A percentile compares a stretch with the other conserved stretches of the same genome.
These are phyloP conservation scores for Indri indri DNA, from an alignment of 2,113 vertebrate species.

Conservation along the genomic window DNA sequence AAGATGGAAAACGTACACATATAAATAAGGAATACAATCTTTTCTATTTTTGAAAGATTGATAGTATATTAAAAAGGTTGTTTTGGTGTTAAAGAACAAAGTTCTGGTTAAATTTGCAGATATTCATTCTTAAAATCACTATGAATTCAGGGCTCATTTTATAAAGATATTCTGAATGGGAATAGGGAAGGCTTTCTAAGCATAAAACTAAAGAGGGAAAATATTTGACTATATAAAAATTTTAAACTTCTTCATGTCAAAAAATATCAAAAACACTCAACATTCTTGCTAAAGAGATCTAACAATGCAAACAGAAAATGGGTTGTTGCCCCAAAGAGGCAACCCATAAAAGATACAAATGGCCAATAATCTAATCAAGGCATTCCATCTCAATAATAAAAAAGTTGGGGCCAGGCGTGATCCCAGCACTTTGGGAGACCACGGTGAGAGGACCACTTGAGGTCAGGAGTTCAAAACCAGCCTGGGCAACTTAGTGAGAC, in stretches of 20 bases:
- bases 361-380: background rate
- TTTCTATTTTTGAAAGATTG: background rate
- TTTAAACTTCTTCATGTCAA: background rate
- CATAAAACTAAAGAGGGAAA: background rate
- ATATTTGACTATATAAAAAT: background rate
- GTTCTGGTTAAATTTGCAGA: background rate
- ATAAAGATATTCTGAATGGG: background rate
- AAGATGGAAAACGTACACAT: background rate
- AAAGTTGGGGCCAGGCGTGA: background rate
- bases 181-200: background rate
- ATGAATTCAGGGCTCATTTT: background rate
- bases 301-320: background rate
- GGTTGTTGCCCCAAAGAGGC: background rate
- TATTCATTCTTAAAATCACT: background rate
- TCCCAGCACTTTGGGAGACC: too few species aligned
- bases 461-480: too few species aligned
- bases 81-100: background rate
- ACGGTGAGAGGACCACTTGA: too few species aligned
- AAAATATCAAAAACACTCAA: background rate
- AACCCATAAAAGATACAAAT: conserved; percentile 16
- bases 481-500: too few species aligned
- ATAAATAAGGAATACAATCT: background rate
- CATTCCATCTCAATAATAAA: background rate
- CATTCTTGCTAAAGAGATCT: background rate
- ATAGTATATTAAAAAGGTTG: background rate